Base-by-base conservation (phyloP, 2,888 invertebrate species). In the Psylliodes chrysocephalus region DNA sequence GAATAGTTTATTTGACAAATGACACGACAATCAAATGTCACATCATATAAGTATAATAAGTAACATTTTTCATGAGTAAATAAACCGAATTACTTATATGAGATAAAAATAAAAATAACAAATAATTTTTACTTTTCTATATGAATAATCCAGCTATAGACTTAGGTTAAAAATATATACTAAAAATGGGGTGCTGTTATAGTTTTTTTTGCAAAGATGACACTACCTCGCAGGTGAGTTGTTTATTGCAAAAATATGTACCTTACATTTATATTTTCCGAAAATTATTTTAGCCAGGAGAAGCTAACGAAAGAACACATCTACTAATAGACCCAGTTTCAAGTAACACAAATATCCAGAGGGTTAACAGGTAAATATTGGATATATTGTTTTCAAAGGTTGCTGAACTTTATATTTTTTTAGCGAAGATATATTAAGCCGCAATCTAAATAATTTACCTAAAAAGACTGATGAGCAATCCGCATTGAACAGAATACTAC, bases 391-490 rank as follows among this genome's bases (percentile, higher is more conserved):
- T 14, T 0, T 33, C 3, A 40, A 7, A 35, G 33, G 52, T 28
- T 15, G 40, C 47, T 55, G 35, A 44, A 30, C 19, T 54, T n/a
- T n/a, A n/a, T n/a, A n/a, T n/a, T n/a, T n/a, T n/a, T n/a, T 57
- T 71, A 93, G 93, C 72, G 89, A 90, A 75, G 89, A 89, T 80
- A 85, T 87, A 73, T 84, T 87, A 72, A 86, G 84, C 74, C 86
- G 87, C 67, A 88, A 87, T 81, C 84, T 86, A 12, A 88, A 86
- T 75, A 87, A 89, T 28, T 81, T 86, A 71, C 90, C 90, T 7
- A 89, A 92, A 78, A 94, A 92, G 82, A 90, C 91, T 54, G 95
- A 96, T 80, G 95, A 96, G 80, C 95, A 95, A 84, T 94, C 93
- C 76, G 95, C 94, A 0, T 86, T 96, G 51, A 94, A 90, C 79